A percentile compares a stretch with the other conserved stretches of the same genome.
Evolutionary conservation across 1,140 invertebrate genomes (phyloP).

Genomic region (Chlorops oryzae): DNA sequence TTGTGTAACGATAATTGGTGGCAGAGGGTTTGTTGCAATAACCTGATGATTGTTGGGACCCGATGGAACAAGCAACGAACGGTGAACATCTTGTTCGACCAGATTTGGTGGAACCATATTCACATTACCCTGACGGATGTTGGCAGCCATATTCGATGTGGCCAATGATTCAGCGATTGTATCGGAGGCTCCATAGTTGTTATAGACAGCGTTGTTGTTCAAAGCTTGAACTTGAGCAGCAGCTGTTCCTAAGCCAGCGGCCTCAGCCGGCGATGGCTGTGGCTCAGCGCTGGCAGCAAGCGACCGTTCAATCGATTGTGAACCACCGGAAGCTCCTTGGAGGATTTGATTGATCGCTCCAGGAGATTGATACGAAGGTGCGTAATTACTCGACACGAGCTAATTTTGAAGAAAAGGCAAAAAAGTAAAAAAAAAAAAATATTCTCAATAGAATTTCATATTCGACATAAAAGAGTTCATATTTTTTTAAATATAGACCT

Average conservation of each 20-base stretch:
- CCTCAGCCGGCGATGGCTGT: slow-evolving; percentile 30
- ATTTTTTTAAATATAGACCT: slow-evolving; percentile 18
- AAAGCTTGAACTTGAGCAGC: slow-evolving; percentile 39
- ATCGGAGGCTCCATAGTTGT: slow-evolving; percentile 42
- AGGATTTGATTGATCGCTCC: slow-evolving; percentile 43
- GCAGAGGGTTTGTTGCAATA: slow-evolving; percentile 42
- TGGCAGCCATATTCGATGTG: slow-evolving; percentile 35
- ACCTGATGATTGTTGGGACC: slow-evolving; percentile 42
- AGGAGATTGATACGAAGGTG: too few species aligned
- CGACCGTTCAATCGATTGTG: slow-evolving; percentile 19
- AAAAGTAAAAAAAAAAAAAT: slow-evolving; percentile 1
- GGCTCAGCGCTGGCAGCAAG: slow-evolving; percentile 33
- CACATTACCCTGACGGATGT: slow-evolving; percentile 43
- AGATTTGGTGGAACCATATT: slow-evolving; percentile 41
- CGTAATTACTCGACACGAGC: slow-evolving; percentile 36
- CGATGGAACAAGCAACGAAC: slow-evolving; percentile 39
- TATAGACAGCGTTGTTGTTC: slow-evolving; percentile 36
- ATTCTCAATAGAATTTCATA: too few species aligned
- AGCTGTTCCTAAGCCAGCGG: slow-evolving; percentile 32
- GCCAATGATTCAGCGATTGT: slow-evolving; percentile 41
- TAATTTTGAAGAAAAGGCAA: slow-evolving; percentile 10
- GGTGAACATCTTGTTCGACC: slow-evolving; percentile 40
- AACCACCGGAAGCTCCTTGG: slow-evolving; percentile 33
- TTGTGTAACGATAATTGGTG: slow-evolving; percentile 42
- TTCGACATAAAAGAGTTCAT: too few species aligned